Evolutionary conservation across 37 sponge, comb jelly and placozoan genomes (phyloP), one percentile per base, ranked within the genome.

Genomic region (Aphrocallistes beatrix): DNA sequence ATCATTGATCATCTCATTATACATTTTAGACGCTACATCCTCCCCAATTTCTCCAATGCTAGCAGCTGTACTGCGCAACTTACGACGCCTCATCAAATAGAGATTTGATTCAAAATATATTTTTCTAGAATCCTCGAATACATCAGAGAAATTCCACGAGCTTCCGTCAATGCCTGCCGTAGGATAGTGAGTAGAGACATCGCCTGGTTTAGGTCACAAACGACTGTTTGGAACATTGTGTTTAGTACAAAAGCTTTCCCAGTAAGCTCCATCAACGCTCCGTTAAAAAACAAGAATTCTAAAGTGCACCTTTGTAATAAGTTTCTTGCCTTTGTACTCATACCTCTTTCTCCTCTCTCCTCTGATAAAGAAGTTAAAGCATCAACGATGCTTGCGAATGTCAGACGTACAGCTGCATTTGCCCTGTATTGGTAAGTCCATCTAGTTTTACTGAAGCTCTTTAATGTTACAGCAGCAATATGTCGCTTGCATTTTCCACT

Each of bases 1-100:
- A 60, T 60, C 75, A 60, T 60, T 60, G 75, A 60, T 60, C 75
- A 60, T 60, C 75, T 60, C 75, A 60, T 60, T 60, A 60, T 60
- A 60, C 21, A 60, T 60, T 19, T 60, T 60, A 60, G 34, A 60
- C n/a, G 75, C 75, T 60, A 60, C 32, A 60, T 60, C 75, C 75
- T 60, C 75, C 75, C 75, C 75, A 60, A 60, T 60, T 60, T 60
- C 75, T 60, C 75, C 34, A 60, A 32, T 28, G 75, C n/a, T 60
- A 60, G 34, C 75, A 60, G 75, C 25, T 60, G 75, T 60, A 60
- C 75, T 60, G 25, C 75, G 75, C 21, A 60, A 60, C n/a, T 60
- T 60, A 60, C 75, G 75, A 60, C 75, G 34, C 75, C 75, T 60
- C 75, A 60, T 60, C 75, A 60, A 60, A 60, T 32, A 32, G 75